phyloP scores from a whole-genome alignment of 2,797 vertebrate genomes.

The Geotria australis region DNA sequence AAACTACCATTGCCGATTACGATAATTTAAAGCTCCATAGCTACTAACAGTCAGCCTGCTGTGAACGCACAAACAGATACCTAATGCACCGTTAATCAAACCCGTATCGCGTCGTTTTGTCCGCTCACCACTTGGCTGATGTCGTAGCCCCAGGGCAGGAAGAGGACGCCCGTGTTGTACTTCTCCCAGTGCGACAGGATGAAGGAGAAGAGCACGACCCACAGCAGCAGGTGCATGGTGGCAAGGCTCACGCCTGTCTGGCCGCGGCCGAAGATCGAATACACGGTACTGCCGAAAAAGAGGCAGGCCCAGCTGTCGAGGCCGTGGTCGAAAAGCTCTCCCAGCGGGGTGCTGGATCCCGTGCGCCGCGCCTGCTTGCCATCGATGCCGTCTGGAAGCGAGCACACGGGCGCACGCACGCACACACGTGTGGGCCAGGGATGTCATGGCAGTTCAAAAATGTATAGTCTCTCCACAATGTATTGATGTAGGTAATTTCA shows the following conservation, averaged over 20 bases:
- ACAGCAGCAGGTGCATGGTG: conserved; percentile 57
- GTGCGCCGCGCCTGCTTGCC: conserved; percentile 86
- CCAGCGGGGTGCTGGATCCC: conserved; percentile 70
- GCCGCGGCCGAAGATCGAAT: conserved; percentile 73
- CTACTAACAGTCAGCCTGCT: no score
- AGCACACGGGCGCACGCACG: neutral
- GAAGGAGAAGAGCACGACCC: conserved; percentile 93
- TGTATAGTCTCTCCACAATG: no score
- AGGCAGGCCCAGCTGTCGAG: conserved; percentile 92
- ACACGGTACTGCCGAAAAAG: conserved; percentile 71
- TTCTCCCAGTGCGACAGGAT: conserved; percentile 98
- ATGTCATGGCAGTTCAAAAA: no score
- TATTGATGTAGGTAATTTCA: no score
- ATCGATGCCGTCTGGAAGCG: conserved; percentile 53
- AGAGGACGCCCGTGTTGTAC: conserved; percentile 88
- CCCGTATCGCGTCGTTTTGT: no score
- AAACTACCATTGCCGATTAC: no score
- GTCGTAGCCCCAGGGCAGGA: conserved; percentile 94
- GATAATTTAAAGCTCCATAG: no score
- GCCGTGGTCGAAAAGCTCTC: conserved; percentile 90
- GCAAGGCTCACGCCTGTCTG: conserved; percentile 42
- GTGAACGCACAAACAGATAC: no score
- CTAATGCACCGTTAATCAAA: no score
- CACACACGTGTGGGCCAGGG: no score
- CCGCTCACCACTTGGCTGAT: conserved; percentile 76